Conservation (phyloP, 2,888 invertebrate species). For the Nezara viridula region DNA sequence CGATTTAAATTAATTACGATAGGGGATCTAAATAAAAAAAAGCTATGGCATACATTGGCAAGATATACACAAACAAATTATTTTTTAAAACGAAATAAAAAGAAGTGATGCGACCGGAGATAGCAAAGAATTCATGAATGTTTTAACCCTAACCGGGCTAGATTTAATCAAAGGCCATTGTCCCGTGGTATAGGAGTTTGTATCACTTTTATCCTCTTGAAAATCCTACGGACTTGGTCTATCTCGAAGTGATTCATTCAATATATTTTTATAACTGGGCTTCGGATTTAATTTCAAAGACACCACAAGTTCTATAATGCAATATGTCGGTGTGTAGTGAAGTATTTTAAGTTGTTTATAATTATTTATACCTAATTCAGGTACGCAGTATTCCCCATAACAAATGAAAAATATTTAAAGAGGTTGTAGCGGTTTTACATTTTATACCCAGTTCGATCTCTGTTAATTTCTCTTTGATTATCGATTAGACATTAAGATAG, state of each 20-base stretch:
- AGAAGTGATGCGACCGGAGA: background rate
- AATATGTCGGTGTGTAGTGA: no score
- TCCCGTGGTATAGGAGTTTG: background rate
- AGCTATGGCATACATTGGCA: background rate
- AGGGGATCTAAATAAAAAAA: background rate
- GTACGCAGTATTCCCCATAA: no score
- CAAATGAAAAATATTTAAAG: no score
- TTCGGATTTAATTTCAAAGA: no score
- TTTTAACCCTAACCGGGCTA: background rate
- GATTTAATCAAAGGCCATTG: constrained; percentile 30
- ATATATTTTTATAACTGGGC: background rate
- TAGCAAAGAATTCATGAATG: background rate
- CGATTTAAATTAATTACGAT: background rate
- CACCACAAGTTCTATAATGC: no score
- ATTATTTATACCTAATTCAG: no score
- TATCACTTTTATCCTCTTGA: background rate
- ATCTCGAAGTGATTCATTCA: background rate
- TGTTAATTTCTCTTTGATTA: no score
- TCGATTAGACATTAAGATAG: no score
- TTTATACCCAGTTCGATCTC: no score
- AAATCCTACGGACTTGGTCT: background rate
- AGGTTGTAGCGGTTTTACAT: no score
- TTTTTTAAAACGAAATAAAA: background rate
- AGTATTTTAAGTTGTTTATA: no score
- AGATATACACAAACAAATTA: background rate